phyloP scores from a whole-genome alignment of 2,888 invertebrate genomes.

The Cordilura impudica region DNA sequence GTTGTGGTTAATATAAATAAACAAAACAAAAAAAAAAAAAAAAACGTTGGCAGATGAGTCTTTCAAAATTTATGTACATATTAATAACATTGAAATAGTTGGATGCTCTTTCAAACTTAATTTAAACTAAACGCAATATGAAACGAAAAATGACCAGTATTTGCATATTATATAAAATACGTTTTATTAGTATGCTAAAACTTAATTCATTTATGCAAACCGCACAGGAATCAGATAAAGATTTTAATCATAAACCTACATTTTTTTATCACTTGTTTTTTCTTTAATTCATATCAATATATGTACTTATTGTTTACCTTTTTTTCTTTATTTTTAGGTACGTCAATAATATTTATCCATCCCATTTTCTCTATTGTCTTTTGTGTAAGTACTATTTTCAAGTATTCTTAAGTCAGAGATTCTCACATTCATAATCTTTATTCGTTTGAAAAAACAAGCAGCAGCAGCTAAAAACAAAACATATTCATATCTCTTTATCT shows the following conservation, averaged over 20 bases:
- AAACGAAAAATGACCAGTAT: too few relatives aligned
- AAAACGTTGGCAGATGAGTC: too few relatives aligned
- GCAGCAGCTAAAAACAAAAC: not conserved
- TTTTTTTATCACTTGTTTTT: not conserved
- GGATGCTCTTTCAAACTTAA: too few relatives aligned
- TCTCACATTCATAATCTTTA: constrained; percentile 43
- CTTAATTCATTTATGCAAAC: too few relatives aligned
- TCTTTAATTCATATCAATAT: not conserved
- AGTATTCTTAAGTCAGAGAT: constrained; percentile 4
- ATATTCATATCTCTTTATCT: constrained; percentile 14
- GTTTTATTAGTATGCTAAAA: too few relatives aligned
- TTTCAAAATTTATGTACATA: too few relatives aligned
- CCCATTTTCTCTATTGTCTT: constrained; percentile 17
- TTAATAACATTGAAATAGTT: too few relatives aligned
- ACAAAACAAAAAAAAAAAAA: too few relatives aligned
- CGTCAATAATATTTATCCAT: constrained; percentile 18
- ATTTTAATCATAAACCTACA: not conserved
- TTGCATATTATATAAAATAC: too few relatives aligned
- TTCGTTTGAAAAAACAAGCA: not conserved
- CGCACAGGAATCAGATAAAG: too few relatives aligned
- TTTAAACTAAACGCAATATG: too few relatives aligned
- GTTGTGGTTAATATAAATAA: too few relatives aligned
- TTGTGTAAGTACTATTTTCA: constrained; percentile 22
- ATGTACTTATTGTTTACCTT: constrained; percentile 23
- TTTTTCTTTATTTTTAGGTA: constrained; percentile 39